phyloP scores from a whole-genome alignment of 2,888 invertebrate species.

The Lithosia quadra region DNA sequence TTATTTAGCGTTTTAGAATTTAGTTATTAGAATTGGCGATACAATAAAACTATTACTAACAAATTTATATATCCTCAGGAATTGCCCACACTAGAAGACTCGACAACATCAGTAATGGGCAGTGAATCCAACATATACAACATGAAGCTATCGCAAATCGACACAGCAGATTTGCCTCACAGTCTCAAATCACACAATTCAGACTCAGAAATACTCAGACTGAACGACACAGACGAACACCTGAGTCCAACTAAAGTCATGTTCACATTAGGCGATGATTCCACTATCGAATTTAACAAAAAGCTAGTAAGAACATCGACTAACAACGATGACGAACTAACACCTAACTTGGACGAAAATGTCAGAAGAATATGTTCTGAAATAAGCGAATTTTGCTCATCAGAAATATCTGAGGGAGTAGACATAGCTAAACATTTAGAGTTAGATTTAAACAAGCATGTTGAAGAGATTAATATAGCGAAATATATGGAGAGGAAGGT shows the following conservation, averaged over 20 bases:
- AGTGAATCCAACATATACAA: slow-evolving; percentile 83
- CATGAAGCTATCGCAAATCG: slow-evolving; percentile 64
- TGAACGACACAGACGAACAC: slow-evolving; percentile 48
- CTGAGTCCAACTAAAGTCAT: slow-evolving; percentile 60
- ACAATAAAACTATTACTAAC: neutral
- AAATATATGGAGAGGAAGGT: slow-evolving; percentile 55
- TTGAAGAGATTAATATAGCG: slow-evolving; percentile 45
- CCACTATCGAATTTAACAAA: slow-evolving; percentile 51
- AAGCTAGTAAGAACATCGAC: slow-evolving; percentile 74
- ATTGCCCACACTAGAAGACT: slow-evolving; percentile 69
- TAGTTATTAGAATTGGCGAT: too few species aligned
- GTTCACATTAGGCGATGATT: slow-evolving; percentile 75
- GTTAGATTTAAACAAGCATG: slow-evolving; percentile 19
- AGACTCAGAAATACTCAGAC: slow-evolving; percentile 75
- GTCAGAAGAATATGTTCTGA: slow-evolving; percentile 76
- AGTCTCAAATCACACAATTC: slow-evolving; percentile 70
- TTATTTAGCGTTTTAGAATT: too few species aligned
- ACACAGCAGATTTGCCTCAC: slow-evolving; percentile 46
- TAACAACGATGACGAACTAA: slow-evolving; percentile 72
- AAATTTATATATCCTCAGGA: slow-evolving; percentile 61
- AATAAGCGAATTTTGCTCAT: slow-evolving; percentile 71
- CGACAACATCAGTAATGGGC: slow-evolving; percentile 82
- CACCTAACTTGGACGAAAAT: slow-evolving; percentile 64
- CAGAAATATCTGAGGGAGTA: slow-evolving; percentile 59
- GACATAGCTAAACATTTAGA: slow-evolving; percentile 66